Evolutionary conservation across 2,113 vertebrate genomes (phyloP), one percentile per base, ranked within the genome.

Genomic region (Lichenostomus cassidix): DNA sequence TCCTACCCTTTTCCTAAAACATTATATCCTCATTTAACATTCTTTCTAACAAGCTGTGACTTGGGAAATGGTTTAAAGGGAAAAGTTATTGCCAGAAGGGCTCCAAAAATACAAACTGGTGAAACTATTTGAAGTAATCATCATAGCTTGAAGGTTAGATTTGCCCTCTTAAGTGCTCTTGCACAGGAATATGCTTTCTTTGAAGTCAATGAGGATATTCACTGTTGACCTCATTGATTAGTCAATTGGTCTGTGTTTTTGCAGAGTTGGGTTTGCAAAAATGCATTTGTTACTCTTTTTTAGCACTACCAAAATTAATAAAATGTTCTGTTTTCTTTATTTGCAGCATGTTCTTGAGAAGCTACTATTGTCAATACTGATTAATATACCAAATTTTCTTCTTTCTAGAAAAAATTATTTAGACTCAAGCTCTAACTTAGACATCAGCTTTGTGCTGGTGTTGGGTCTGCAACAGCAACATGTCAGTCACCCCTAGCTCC

Each of bases 61-160:
- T 80, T 88, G 75, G 75, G 75, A 90, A 93, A 90, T 86, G 24
- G 55, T 95, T 94, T 83, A 67, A 89, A 86, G 47, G 55, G 29
- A 94, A 84, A 78, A 93, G 47, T 80, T 93, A 55, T 59, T 93
- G 75, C 82, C 68, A 71, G 75, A 83, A 94, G 87, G 59, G 59
- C 80, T 96, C 71, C 24, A 90, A 91, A 95, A 95, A 59, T 94
- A 70, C 68, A 69, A 86, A 94, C 85, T 88, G 39, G 52, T 80
- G 83, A 92, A 94, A 83, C 27, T 86, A 56, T 90, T 95, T 93
- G 63, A 85, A 90, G 35, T 83, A 86, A 78, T 92, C 29, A 37
- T 67, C 33, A 24, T 86, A 74, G 85, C 85, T 95, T 1, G 3
- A 77, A 96, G 71, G 59, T 94, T 92, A 55, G 24, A 16, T 89